These are phyloP conservation scores for Ridgeia piscesae DNA, from an alignment of 1,140 invertebrate species.

Conservation along the genomic window DNA sequence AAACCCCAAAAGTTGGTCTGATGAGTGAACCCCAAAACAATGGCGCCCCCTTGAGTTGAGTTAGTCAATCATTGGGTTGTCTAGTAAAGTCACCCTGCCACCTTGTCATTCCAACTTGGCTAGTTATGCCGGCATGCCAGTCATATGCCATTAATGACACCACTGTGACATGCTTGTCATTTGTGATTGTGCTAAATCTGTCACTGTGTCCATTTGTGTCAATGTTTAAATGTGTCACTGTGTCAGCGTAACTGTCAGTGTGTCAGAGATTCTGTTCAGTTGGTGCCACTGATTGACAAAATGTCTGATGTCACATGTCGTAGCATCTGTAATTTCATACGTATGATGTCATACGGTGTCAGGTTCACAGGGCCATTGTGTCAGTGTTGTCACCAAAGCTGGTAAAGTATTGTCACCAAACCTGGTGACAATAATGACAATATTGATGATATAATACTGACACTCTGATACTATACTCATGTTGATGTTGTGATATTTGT, in stretches of 20 bases:
- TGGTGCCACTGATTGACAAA: not conserved
- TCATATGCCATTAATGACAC: not conserved
- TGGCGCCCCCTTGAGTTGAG: not conserved
- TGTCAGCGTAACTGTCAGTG: not conserved
- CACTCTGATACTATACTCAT: no score
- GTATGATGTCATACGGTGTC: not conserved
- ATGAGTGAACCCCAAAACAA: not conserved
- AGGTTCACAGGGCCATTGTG: not conserved
- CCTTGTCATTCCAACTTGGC: not conserved
- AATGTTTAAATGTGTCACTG: no score
- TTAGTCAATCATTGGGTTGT: not conserved
- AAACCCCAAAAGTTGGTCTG: not conserved
- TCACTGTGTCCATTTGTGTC: no score
- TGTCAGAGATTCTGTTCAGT: not conserved
- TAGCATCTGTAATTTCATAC: not conserved
- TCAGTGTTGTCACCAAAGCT: no score
- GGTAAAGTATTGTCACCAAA: no score
- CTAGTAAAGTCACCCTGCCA: not conserved
- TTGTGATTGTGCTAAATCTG: no score
- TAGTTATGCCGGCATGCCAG: not conserved
- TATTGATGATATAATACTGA: no score
- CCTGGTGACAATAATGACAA: no score
- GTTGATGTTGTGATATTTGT: no score
- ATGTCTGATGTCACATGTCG: not conserved
- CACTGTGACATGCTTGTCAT: not conserved